phyloP scores from a whole-genome alignment of 2,888 invertebrate species.

The Sesia apiformis region DNA sequence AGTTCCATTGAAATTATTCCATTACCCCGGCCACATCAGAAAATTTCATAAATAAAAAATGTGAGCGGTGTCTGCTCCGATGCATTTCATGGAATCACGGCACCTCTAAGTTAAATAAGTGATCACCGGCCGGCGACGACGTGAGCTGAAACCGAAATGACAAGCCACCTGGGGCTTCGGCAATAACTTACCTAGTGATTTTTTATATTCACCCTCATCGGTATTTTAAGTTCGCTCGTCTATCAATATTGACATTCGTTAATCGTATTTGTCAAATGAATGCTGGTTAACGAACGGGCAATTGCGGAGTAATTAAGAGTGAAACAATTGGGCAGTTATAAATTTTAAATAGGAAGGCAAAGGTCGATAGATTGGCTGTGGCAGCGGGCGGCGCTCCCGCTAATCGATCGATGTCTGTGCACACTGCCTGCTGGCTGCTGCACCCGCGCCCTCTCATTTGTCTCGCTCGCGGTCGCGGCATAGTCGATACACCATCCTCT shows the following conservation, averaged over 20 bases:
- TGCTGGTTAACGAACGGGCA: conserved; percentile 1
- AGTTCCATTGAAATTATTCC: conserved; percentile 58
- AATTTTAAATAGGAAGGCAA: conserved; percentile 48
- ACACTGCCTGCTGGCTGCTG: conserved; percentile 42
- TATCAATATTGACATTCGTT: not conserved
- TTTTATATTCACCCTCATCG: not conserved
- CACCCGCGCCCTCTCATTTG: conserved; percentile 43
- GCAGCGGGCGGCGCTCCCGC: conserved; percentile 42
- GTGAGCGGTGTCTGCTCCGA: conserved; percentile 41
- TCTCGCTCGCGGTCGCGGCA: conserved; percentile 43
- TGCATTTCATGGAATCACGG: conserved; percentile 65
- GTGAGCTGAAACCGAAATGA: conserved; percentile 45
- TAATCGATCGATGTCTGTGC: conserved; percentile 71
- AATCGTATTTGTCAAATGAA: not conserved
- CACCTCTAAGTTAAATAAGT: conserved; percentile 67
- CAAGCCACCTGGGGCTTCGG: conserved; percentile 35
- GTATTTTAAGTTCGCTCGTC: not conserved
- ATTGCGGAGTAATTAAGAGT: conserved; percentile 27
- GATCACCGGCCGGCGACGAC: conserved; percentile 58
- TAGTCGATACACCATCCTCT: conserved; percentile 48
- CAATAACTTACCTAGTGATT: conserved; percentile 13
- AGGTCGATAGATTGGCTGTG: conserved; percentile 60
- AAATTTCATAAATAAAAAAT: conserved; percentile 67
- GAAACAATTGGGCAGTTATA: conserved; percentile 44
- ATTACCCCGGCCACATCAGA: conserved; percentile 47